phyloP scores from a whole-genome alignment of 1,140 invertebrate species.

The Cherax destructor region DNA sequence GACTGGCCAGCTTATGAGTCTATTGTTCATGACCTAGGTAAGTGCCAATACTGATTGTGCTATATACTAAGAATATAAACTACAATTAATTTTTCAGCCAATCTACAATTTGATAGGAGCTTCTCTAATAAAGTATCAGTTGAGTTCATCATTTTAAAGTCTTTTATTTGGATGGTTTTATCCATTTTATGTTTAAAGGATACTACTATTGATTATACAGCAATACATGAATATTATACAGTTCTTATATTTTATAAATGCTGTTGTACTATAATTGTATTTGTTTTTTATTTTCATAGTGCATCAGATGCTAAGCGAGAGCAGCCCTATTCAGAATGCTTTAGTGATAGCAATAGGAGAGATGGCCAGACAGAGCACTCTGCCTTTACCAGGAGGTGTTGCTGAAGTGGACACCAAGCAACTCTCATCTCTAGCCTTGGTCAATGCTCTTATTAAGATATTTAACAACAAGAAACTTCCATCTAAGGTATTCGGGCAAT shows the following conservation, averaged over 20 bases:
- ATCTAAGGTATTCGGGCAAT: slow-evolving; percentile 65
- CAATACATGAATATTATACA: no score
- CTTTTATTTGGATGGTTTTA: no score
- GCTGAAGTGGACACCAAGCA: slow-evolving; percentile 72
- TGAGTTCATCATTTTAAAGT: no score
- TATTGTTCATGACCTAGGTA: slow-evolving; percentile 79
- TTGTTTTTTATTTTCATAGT: slow-evolving; percentile 75
- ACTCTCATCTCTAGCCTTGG: slow-evolving; percentile 68
- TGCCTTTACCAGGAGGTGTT: slow-evolving; percentile 80
- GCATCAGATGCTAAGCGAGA: slow-evolving; percentile 78
- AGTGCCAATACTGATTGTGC: slow-evolving; percentile 23
- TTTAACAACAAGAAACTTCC: slow-evolving; percentile 71
- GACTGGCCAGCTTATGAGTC: slow-evolving; percentile 78
- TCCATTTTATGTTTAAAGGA: no score
- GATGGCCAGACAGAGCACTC: slow-evolving; percentile 80
- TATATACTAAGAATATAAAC: no score
- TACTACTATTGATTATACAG: no score
- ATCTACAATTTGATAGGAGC: no score
- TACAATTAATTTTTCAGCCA: no score
- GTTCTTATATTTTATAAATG: no score
- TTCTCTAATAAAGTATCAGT: no score
- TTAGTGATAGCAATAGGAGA: slow-evolving; percentile 82
- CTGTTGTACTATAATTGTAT: no score
- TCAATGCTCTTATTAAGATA: slow-evolving; percentile 49
- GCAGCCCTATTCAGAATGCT: slow-evolving; percentile 79